Evolutionary conservation across 1,140 invertebrate genomes (phyloP), one percentile per base, ranked within the genome.

Genomic region (Parasteatoda tepidariorum): DNA sequence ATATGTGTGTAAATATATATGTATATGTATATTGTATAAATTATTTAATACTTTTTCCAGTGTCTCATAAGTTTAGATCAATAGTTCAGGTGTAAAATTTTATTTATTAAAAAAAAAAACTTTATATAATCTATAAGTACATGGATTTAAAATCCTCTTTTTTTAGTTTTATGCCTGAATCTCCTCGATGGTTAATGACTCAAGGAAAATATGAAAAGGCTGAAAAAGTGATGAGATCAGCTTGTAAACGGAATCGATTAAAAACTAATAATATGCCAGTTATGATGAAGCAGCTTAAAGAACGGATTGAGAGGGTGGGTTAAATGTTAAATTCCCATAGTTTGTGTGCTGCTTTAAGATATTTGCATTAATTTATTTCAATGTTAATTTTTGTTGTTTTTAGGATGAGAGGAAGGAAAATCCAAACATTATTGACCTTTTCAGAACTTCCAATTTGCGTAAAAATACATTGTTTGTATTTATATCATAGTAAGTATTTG

Each of bases 121-220:
- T n/a, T n/a, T n/a, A n/a, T n/a, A n/a, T n/a, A n/a, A n/a, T n/a
- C n/a, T n/a, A n/a, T n/a, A n/a, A n/a, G n/a, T n/a, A n/a, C n/a
- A n/a, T n/a, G n/a, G n/a, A n/a, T n/a, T n/a, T n/a, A n/a, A n/a
- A n/a, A n/a, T n/a, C 48, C 15, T 24, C 75, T 76, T 83, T 92
- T 90, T 89, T 90, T 66, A 93, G 92, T 91, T 87, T 94, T 9
- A 88, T 96, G 71, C 83, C 83, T 61, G 95, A 96, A 89, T 95
- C 94, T 2, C 95, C 95, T 0, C 91, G 94, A 85, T 96, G 95
- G 95, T 89, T 95, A 7, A 87, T 95, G 54, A 92, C 93, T 4
- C 92, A 93, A 79, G 92, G 92, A 9, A 92, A 91, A 84, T 92
- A 92, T 61, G 90, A 92, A 3, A 91, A 93, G 84, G 93, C 95